Percentiles rank a stretch among this genome's conserved stretches.
Evolutionary conservation across 2,113 vertebrate species (phyloP).

Genomic region (Gambusia affinis): DNA sequence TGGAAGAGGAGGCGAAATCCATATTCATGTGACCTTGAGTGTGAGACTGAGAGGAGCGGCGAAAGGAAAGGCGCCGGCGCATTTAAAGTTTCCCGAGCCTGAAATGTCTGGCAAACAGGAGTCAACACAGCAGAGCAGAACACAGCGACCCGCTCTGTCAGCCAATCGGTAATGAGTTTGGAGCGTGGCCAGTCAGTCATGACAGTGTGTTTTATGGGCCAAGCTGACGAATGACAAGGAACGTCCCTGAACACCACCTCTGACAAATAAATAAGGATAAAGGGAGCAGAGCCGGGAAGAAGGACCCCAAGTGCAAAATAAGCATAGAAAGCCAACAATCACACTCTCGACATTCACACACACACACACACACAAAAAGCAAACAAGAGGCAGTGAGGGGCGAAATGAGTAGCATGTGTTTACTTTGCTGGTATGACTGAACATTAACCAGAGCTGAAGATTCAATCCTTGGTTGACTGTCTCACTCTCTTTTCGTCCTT

Average conservation of each 20-base stretch:
- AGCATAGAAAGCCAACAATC: conserved; percentile 35
- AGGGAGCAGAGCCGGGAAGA: conserved; percentile 68
- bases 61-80: conserved; percentile 59
- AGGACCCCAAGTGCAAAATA: conserved; percentile 44
- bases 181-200: conserved; percentile 93
- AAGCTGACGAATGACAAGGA: conserved; percentile 74
- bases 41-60: conserved; percentile 62
- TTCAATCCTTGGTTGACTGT: conserved; percentile 47
- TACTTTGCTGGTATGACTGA: conserved; percentile 43
- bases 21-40: conserved; percentile 97
- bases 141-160: conserved; percentile 87
- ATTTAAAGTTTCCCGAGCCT: conserved; percentile 76
- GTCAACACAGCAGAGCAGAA: conserved; percentile 74
- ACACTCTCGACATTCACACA: background rate
- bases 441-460: conserved; percentile 55
- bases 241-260: conserved; percentile 78
- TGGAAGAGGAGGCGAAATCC: conserved; percentile 76
- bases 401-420: conserved; percentile 37
- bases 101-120: conserved; percentile 76
- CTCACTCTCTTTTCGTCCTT: conserved; percentile 11
- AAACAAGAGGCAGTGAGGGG: conserved; percentile 35
- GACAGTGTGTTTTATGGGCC: conserved; percentile 83
- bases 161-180: conserved; percentile 93
- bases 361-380: conserved; percentile 30
- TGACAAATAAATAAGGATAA: conserved; percentile 81